Evolutionary conservation across 2,113 vertebrate genomes (phyloP), one percentile per base, ranked within the genome.

Genomic region (Acrocephalus kingi): DNA sequence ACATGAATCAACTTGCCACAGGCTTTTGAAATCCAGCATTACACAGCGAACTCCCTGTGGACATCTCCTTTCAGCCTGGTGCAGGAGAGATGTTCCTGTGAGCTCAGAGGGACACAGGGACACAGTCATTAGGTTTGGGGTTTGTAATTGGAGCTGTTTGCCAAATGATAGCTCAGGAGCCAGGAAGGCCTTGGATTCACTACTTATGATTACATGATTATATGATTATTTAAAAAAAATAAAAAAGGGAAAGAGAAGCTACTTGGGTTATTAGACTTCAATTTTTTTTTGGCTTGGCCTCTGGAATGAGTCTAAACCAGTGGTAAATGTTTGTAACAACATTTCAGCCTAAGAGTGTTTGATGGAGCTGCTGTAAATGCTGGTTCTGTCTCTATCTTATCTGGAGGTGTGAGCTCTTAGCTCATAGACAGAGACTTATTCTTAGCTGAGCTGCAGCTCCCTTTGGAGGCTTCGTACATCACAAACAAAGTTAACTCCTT

Each of bases 1-100:
- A 96, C 90, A 89, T 96, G 94, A 96, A 94, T 96, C 96, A 96
- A 96, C 83, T 89, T 94, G 94, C 94, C 2, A 16, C 92, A 93
- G 94, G 96, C 96, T 96, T 94, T 89, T 84, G 94, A 87, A 94
- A 95, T 96, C 94, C 56, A 90, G 62, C 88, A 62, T 95, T 96
- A 92, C 83, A 35, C 90, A 84, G 93, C 28, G 1, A 93, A 75
- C 58, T 96, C 96, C 96, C 96, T 4, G 30, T 3, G 24, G 96
- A 76, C 83, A 51, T 86, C 90, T 90, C 90, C 90, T 86, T 86
- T 84, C 90, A 95, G 95, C 90, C 84, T 37, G 56, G 48, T 11
- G 85, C 85, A 81, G 92, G 90, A 89, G 95, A 54, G 89, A 95
- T 54, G 83, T 52, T 86, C 75, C 96, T 86, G 94, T 46, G 37